phyloP scores from a whole-genome alignment of 2,113 vertebrate species.

The Prochilodus magdalenae region DNA sequence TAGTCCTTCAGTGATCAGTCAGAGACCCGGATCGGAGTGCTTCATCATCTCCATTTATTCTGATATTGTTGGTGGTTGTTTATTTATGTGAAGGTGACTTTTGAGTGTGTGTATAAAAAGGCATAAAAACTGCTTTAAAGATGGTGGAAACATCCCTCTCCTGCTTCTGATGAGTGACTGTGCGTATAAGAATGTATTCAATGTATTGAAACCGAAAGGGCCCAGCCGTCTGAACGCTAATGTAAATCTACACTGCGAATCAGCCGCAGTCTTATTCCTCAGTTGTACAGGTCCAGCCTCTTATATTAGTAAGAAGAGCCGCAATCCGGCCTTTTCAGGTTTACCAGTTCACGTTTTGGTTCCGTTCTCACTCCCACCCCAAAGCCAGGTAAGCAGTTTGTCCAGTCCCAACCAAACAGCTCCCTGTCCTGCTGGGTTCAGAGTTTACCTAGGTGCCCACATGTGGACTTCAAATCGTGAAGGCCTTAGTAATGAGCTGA shows the following conservation, averaged over 20 bases:
- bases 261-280: not conserved
- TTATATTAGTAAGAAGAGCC: not conserved
- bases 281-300: slow-evolving; percentile 1
- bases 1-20: not conserved
- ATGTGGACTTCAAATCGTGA: no score
- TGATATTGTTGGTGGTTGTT: not conserved
- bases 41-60: not conserved
- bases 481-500: no score
- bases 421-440: no score
- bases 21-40: not conserved
- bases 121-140: slow-evolving; percentile 17
- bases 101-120: slow-evolving; percentile 18
- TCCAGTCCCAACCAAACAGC: no score
- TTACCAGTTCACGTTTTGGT: not conserved
- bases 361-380: not conserved
- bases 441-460: no score
- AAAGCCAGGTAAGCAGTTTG: not conserved
- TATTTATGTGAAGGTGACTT: slow-evolving; percentile 18
- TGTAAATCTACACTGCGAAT: slow-evolving; percentile 7
- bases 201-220: slow-evolving; percentile 8
- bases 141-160: not conserved
- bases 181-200: not conserved
- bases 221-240: not conserved
- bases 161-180: slow-evolving; percentile 5
- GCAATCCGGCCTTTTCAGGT: no score